Evolutionary conservation across 2,113 vertebrate species (phyloP), one percentile per base, ranked within the genome.

Genomic region (Trichomycterus rosablanca): DNA sequence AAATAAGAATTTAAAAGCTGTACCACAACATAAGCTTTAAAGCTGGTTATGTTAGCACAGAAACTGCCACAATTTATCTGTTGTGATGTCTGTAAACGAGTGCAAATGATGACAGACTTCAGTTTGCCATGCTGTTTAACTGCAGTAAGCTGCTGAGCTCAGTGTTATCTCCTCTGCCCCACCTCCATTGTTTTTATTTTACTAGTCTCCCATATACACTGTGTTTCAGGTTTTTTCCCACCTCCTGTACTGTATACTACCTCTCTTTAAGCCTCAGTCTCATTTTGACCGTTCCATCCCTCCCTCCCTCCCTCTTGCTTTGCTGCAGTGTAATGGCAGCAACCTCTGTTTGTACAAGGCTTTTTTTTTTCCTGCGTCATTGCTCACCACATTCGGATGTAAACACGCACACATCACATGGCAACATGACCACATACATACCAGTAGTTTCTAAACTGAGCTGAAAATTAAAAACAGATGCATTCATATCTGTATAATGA

Each of bases 331-430:
- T 76, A 69, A 79, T 71, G 71, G 78, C 80, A 80, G 80, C 79
- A 67, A 67, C 71, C 69, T 72, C 65, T 72, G 50, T 64, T 59
- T 72, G 71, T 76, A 63, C 37, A 22, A 53, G 56, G 54, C 60
- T 74, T 78, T 73, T 46, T 46, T 46, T 57, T 44, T 15, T 80
- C 67, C 80, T 78, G 75, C 82, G 76, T 84, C 84, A 73, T 65
- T 26, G 35, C 48, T 63, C 74, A 84, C 83, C 54, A 56, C 67
- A 48, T 58, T 75, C 16, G 49, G 74, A 78, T 78, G 81, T 81
- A 84, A 84, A 83, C 80, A 86, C 73, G 68, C 63, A 53, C 3
- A 70, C 72, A 69, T 70, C 72, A 67, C 78, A 65, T 68, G 65
- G 66, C 63, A 51, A 50, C 54, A 24, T 66, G 58, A 65, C 39